A percentile compares a stretch with the other conserved stretches of the same genome.
Evolutionary conservation across 2,888 invertebrate genomes (phyloP).

Genomic region (Epicampocera succincta): DNA sequence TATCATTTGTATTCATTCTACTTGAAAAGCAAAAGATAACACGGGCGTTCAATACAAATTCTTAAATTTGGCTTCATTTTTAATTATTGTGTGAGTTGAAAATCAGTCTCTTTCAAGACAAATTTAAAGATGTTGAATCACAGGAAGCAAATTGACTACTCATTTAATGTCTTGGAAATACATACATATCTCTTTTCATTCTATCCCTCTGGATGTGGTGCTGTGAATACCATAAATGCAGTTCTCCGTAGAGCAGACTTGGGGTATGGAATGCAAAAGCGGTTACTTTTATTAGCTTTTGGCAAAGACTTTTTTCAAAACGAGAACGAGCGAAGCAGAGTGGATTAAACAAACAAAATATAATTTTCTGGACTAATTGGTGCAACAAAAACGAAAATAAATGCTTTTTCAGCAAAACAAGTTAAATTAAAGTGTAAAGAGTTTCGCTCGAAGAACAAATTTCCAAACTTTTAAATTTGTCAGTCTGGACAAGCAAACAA

Average conservation of each 20-base stretch:
- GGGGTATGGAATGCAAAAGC: constrained; percentile 28
- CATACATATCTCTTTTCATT: too few relatives aligned
- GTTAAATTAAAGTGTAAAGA: constrained; percentile 15
- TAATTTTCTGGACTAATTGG: constrained; percentile 50
- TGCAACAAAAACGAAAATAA: constrained; percentile 5
- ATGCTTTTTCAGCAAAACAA: constrained; percentile 24
- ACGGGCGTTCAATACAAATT: constrained; percentile 7
- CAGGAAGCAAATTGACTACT: too few relatives aligned
- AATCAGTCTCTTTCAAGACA: not conserved
- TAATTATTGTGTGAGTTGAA: too few relatives aligned
- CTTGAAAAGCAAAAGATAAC: constrained; percentile 4
- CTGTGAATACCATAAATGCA: constrained; percentile 32
- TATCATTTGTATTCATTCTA: constrained; percentile 42
- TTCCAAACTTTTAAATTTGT: not conserved
- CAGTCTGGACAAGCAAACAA: too few relatives aligned
- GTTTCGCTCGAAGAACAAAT: not conserved
- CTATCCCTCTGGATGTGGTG: too few relatives aligned
- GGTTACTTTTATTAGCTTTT: constrained; percentile 35
- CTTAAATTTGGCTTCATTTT: not conserved
- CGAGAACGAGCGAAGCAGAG: constrained; percentile 10
- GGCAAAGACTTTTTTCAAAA: constrained; percentile 41
- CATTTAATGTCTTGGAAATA: too few relatives aligned
- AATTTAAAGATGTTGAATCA: too few relatives aligned
- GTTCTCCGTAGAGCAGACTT: constrained; percentile 10
- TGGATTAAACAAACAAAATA: constrained; percentile 36